Evolutionary conservation across 2,797 vertebrate genomes (phyloP).

Genomic region (Chrosomus eos): DNA sequence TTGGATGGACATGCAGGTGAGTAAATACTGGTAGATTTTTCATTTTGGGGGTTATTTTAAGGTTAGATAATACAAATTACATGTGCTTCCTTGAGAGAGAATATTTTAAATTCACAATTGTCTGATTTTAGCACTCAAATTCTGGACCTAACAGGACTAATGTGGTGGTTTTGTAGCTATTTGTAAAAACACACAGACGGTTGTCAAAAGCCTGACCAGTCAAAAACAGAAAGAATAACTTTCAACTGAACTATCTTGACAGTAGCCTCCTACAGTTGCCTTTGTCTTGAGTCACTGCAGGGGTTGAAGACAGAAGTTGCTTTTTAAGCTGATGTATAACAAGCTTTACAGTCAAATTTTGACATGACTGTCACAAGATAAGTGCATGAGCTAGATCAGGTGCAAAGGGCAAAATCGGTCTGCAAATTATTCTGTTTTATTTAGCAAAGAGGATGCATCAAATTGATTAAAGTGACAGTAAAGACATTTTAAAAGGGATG

Average conservation of each 20-base stretch:
- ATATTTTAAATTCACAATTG: background rate
- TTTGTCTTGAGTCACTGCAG: background rate
- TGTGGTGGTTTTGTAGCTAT: slow-evolving; percentile 19
- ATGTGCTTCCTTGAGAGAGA: background rate
- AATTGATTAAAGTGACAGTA: background rate
- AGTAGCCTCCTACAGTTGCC: slow-evolving; percentile 16
- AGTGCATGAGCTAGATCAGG: background rate
- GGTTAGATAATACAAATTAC: background rate
- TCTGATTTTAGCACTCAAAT: background rate
- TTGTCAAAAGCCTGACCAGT: slow-evolving; percentile 12
- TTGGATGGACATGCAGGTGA: background rate
- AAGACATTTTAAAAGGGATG: background rate
- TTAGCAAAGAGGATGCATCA: background rate
- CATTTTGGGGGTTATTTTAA: background rate
- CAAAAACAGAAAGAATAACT: slow-evolving; percentile 33
- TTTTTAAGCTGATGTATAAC: slow-evolving; percentile 9
- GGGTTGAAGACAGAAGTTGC: background rate
- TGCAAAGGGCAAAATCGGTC: background rate
- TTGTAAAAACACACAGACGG: background rate
- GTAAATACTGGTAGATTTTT: background rate
- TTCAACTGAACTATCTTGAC: slow-evolving; percentile 41
- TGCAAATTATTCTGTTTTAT: background rate
- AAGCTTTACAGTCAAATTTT: background rate
- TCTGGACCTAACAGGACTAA: background rate
- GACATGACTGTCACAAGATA: background rate